Conservation (phyloP, 2,797 vertebrate species). For the Etheostoma perlongum region DNA sequence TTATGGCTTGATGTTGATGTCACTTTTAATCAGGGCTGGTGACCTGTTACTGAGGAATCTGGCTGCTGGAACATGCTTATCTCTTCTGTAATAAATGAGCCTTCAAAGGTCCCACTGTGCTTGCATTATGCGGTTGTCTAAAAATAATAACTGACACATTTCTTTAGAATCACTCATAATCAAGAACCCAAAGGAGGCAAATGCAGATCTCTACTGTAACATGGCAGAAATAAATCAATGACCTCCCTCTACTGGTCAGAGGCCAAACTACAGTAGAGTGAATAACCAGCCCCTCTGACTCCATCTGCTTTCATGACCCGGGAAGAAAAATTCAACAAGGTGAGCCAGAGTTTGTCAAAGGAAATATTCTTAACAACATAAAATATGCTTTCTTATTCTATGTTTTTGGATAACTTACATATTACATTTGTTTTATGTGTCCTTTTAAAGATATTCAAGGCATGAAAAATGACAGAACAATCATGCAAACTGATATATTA, state of each 20-base stretch:
- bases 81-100: slow-evolving; percentile 83
- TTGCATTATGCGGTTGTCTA: slow-evolving; percentile 82
- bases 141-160: slow-evolving; percentile 87
- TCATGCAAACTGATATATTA: slow-evolving; percentile 16
- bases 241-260: slow-evolving; percentile 86
- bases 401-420: slow-evolving; percentile 16
- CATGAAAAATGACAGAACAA: slow-evolving; percentile 10
- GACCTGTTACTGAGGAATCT: slow-evolving; percentile 81
- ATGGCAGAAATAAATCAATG: slow-evolving; percentile 82
- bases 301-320: slow-evolving; percentile 27
- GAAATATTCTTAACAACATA: slow-evolving; percentile 14
- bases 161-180: slow-evolving; percentile 82
- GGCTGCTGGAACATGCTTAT: slow-evolving; percentile 81
- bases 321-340: slow-evolving; percentile 17
- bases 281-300: slow-evolving; percentile 44
- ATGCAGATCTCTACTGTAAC: slow-evolving; percentile 68
- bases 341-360: slow-evolving; percentile 22
- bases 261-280: slow-evolving; percentile 77
- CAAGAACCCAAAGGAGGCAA: slow-evolving; percentile 67
- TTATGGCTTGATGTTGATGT: slow-evolving; percentile 83
- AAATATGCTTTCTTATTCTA: slow-evolving; percentile 8
- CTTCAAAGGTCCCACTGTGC: slow-evolving; percentile 75
- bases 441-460: slow-evolving; percentile 4
- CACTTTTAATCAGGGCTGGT: slow-evolving; percentile 83
- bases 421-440: not conserved